Evolutionary conservation across 2,888 invertebrate genomes (phyloP), one percentile per base, ranked within the genome.

Genomic region (Archips crataeganus): DNA sequence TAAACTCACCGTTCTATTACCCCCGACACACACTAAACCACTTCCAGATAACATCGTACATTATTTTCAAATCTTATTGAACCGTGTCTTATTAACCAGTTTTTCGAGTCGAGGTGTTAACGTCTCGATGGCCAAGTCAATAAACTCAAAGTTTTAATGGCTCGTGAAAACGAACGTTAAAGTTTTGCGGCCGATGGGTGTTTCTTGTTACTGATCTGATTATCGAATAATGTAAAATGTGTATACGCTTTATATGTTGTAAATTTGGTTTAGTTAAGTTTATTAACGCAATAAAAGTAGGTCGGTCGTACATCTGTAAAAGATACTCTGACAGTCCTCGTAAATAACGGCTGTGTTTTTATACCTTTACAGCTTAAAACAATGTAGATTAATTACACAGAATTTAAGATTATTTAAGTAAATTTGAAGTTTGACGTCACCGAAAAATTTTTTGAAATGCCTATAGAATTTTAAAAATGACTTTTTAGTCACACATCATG

Each of bases 1-100:
- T 69, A 73, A 73, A 73, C 47, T 73, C 32, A 45, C 57, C 62
- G 62, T 68, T 68, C 68, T 73, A 68, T 68, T 69, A 59, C 73
- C 39, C 42, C 64, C 49, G 54, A 70, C 54, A 64, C 54, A 39
- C 42, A 54, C 51, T 65, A 36, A 65, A 60, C 80, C 81, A 82
- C 82, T 79, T 79, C 71, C 77, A 82, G 87, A 89, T 92, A 89
- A 87, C 85, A 89, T 90, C 90, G 85, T 86, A 87, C 88, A 88
- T 90, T 88, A 92, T 90, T 89, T 88, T 88, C 87, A 87, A 87
- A 88, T 90, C 84, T 90, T 87, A 88, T 89, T 88, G 87, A 87
- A 84, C 83, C 78, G 81, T 83, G 80, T 84, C 80, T 85, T 87
- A 82, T 86, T 85, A 90, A 90, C 90, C 88, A 78, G 90, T 91